A percentile compares a stretch with the other conserved stretches of the same genome.
These are phyloP conservation scores for Rhinoderma darwinii DNA, from an alignment of 2,113 vertebrate genomes.

Conservation along the genomic window DNA sequence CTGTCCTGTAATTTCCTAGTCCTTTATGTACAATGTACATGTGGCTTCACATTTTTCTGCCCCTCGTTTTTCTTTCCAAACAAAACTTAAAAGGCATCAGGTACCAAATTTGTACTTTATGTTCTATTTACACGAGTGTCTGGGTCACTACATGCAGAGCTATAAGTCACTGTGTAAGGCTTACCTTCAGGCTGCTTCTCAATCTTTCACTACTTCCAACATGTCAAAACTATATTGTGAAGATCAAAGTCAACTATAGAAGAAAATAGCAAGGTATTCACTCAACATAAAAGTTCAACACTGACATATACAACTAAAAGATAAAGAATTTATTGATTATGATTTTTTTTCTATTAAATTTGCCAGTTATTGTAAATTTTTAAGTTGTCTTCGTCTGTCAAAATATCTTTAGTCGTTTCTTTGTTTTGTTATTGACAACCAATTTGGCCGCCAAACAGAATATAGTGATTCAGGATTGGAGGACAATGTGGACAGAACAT, in stretches of 20 bases:
- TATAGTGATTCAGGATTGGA: too few species aligned
- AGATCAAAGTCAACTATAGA: constrained; percentile 19
- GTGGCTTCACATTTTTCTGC: background rate
- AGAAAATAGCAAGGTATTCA: background rate
- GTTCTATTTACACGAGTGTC: background rate
- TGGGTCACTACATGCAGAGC: constrained; percentile 5
- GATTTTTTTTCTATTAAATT: background rate
- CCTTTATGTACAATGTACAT: background rate
- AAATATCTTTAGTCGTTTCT: too few species aligned
- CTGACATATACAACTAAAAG: background rate
- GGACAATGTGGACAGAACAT: background rate
- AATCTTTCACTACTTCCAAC: constrained; percentile 24
- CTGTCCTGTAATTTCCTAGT: background rate
- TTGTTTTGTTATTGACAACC: too few species aligned
- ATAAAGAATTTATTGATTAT: background rate
- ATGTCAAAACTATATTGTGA: constrained; percentile 41
- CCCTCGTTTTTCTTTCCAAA: background rate
- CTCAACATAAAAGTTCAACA: background rate
- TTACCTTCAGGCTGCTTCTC: constrained; percentile 32
- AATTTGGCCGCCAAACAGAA: too few species aligned
- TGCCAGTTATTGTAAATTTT: background rate
- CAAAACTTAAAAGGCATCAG: background rate
- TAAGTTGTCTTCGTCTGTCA: too few species aligned
- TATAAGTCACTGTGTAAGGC: background rate
- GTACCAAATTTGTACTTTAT: background rate